Evolutionary conservation across 2,888 invertebrate species (phyloP), one percentile per base, ranked within the genome.

Genomic region (Pilophorus perplexus): DNA sequence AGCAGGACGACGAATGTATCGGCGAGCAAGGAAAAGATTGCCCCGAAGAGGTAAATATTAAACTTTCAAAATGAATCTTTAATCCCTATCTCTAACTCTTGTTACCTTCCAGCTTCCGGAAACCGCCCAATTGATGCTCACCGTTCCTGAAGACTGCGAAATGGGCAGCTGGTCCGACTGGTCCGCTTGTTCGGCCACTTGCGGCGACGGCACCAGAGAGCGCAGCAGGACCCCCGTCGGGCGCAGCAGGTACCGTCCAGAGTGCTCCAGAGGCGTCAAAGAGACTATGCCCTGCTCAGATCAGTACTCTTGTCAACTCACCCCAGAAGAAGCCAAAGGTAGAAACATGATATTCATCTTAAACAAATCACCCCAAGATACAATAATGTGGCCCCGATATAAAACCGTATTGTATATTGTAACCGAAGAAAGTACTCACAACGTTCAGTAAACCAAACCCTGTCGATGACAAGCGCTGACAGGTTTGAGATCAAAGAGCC

Each of bases 121-220:
- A 6, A 6, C 33, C n/a, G n/a, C n/a, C n/a, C n/a, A n/a, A n/a
- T n/a, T n/a, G n/a, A n/a, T n/a, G n/a, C n/a, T n/a, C n/a, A n/a
- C n/a, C n/a, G n/a, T n/a, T n/a, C 33, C 48, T 48, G 14, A 10
- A 14, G 22, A 67, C 40, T 70, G 70, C 46, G 48, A 65, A 16
- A 18, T 67, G 8, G 54, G 66, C 18, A 23, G 81, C 3, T 93
- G 93, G 93, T 86, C 88, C 48, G 81, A 83, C 10, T 93, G 92
- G 90, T 86, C 88, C 2, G 85, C 90, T 1, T 93, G 93, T 76
- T 84, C 88, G 12, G 84, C 85, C 23, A 83, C 84, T 0, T 93
- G 93, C 75, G 92, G 90, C 25, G 25, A 66, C 18, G 72, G 72
- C 8, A 57, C 48, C 16, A 57, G 68, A 14, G 33, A 46, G 14